Evolutionary conservation across 2,888 invertebrate species (phyloP), one percentile per base, ranked within the genome.

Genomic region (Alentia gelatinosa): DNA sequence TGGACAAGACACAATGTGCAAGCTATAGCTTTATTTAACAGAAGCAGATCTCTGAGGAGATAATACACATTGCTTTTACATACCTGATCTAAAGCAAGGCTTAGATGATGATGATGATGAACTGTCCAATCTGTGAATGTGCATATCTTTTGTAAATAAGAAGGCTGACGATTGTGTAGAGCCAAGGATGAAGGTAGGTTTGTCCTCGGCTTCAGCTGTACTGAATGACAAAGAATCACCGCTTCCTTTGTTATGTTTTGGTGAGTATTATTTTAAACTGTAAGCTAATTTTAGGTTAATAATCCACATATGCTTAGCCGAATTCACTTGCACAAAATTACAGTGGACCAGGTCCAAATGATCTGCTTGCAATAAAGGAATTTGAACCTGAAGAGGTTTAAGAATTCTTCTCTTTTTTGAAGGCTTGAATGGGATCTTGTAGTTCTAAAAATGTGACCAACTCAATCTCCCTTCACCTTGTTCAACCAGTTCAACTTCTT

Each of bases 11-110:
- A 39, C 15, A 35, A 26, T 19, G 12, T 35, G 33, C 74, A 74
- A 79, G 79, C 79, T 79, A 63, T 15, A 63, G 63, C 63, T 63
- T 79, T 79, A 79, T 79, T 79, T 79, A 79, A 79, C 39, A 79
- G 19, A 4, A 39, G 79, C 79, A 79, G 23, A 39, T 12, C 79
- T 79, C 23, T 37, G 3, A 4, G 23, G 68, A 68, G 5, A 79
- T 79, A 35, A 39, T 79, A 79, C 37, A 79, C 37, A 79, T 15
- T 39, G 79, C 79, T 79, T 79, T 12, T 39, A 79, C 39, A 37
- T 19, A 7, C 12, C n/a, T n/a, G n/a, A n/a, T n/a, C n/a, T n/a
- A n/a, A n/a, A n/a, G n/a, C n/a, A n/a, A n/a, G n/a, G n/a, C n/a
- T n/a, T n/a, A n/a, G n/a, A 79, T 23, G n/a, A 68, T 30, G 56